Evolutionary conservation across 2,113 vertebrate species (phyloP), one percentile per base, ranked within the genome.

Genomic region (Misgurnus mizolepis): DNA sequence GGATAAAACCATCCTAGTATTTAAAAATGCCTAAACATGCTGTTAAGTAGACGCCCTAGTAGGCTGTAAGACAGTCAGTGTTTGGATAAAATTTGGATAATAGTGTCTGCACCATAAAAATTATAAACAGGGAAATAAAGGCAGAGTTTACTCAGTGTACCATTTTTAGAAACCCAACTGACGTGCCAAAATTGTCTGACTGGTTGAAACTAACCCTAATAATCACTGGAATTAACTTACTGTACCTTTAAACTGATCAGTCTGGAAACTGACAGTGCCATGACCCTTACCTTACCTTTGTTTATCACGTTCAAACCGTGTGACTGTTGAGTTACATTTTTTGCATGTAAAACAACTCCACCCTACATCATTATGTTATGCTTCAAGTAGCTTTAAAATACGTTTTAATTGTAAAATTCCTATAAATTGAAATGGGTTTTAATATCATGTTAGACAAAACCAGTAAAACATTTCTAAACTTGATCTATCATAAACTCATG

Each of bases 181-280:
- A 1, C 10, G 45, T 8, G 45, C 45, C 6, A 40, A 41, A 39
- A 27, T 41, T 4, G 7, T 14, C 27, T n/a, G 10, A 18, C 17
- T 27, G 55, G 40, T 45, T 60, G 18, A 60, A 58, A 7, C 53
- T 58, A 73, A 73, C 10, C 6, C 18, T 11, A 41, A 18, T 18
- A 58, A 60, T 60, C 39, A 43, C 18, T 45, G 70, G 50, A 58
- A 72, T 72, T 58, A 56, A 10, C 7, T 2, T 45, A 45, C 55
- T 74, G 58, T 60, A 6, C 43, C 55, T 73, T 74, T 74, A 74
- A 74, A 40, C 11, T 45, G 40, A 61, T 60, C 11, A 43, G 55
- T 73, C 39, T 73, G 55, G 39, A 43, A n/a, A 4, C 45, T 74
- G 71, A 74, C 8, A 27, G n/a, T 22, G 55, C 55, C 55, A 60